Evolutionary conservation across 2,113 vertebrate species (phyloP).

Genomic region (Larimichthys crocea): DNA sequence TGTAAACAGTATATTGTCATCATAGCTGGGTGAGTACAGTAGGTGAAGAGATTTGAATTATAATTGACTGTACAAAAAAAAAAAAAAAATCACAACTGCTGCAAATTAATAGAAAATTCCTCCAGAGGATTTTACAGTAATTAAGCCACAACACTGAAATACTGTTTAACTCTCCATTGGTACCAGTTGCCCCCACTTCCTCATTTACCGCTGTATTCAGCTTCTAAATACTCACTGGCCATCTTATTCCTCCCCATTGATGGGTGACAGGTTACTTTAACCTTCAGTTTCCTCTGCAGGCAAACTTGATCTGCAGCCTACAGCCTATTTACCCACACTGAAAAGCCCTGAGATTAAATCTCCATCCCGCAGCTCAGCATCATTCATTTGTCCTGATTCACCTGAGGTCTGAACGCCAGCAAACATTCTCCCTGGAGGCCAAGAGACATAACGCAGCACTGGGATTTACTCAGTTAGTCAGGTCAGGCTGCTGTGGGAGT

Average conservation of each 20-base stretch:
- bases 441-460: constrained; percentile 39
- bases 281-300: constrained; percentile 75
- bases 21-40: neutral
- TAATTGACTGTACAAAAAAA: neutral
- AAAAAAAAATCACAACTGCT: neutral
- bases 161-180: constrained; percentile 16
- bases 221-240: constrained; percentile 53
- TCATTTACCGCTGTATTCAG: constrained; percentile 45
- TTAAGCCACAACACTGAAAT: neutral
- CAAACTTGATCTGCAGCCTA: constrained; percentile 34
- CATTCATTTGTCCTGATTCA: constrained; percentile 77
- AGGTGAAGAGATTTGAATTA: neutral
- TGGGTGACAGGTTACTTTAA: constrained; percentile 75
- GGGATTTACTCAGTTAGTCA: constrained; percentile 66
- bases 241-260: constrained; percentile 35
- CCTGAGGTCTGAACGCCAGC: constrained; percentile 57
- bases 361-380: constrained; percentile 64
- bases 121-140: neutral
- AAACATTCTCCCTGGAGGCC: constrained; percentile 56
- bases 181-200: neutral
- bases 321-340: constrained; percentile 67
- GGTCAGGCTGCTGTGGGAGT: constrained; percentile 59
- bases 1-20: neutral
- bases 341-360: constrained; percentile 77
- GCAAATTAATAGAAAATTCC: neutral